A percentile compares a stretch with the other conserved stretches of the same genome.
Conservation (phyloP, 2,888 invertebrate genomes). For the Caenorhabditis zanzibari region DNA sequence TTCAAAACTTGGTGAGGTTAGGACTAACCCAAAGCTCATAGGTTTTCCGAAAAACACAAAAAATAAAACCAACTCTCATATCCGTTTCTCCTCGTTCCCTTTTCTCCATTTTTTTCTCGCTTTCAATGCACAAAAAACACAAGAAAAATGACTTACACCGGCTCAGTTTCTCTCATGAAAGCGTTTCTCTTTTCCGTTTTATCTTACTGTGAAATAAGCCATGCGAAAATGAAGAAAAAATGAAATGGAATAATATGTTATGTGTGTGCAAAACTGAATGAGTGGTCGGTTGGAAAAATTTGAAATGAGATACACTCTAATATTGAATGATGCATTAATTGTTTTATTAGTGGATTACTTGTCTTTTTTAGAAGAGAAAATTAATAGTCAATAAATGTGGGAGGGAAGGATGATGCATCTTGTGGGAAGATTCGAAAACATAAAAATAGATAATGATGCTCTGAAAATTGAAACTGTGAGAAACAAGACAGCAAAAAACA, state of each 20-base stretch:
- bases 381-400: neutral
- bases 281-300: neutral
- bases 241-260: neutral
- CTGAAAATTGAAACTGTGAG: no score
- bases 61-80: slow-evolving; percentile 1
- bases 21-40: no score
- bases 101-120: slow-evolving; percentile 5
- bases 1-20: neutral
- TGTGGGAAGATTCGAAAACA: no score
- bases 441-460: no score
- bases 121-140: slow-evolving; percentile 4
- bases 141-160: slow-evolving; percentile 27
- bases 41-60: no score
- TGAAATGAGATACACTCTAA: neutral
- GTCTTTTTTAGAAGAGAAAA: neutral
- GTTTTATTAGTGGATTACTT: neutral
- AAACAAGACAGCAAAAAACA: no score
- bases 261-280: neutral
- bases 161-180: neutral
- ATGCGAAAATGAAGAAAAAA: slow-evolving; percentile 10
- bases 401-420: no score
- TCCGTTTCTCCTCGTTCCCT: slow-evolving; percentile 1
- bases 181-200: neutral
- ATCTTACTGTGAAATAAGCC: slow-evolving; percentile 1
- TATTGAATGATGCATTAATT: neutral